A percentile compares a stretch with the other conserved stretches of the same genome.
Evolutionary conservation across 2,888 invertebrate species (phyloP).

Genomic region (Byasa hedistus): DNA sequence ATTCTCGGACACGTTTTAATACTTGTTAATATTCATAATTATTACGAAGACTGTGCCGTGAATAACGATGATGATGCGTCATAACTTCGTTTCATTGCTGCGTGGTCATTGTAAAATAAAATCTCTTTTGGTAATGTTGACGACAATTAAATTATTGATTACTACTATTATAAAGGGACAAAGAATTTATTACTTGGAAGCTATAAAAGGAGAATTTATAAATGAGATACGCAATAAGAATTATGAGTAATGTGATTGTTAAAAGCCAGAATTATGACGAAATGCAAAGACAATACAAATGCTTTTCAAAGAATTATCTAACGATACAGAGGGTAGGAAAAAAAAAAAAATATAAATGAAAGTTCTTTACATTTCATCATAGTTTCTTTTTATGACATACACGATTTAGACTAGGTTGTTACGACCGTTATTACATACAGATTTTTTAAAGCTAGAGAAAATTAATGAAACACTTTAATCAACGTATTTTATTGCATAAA

Average conservation of each 20-base stretch:
- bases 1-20: not conserved
- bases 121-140: conserved; percentile 1
- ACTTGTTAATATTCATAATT: not conserved
- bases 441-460: too few relatives aligned
- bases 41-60: not conserved
- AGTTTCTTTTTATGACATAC: conserved; percentile 16
- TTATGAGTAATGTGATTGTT: not conserved
- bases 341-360: conserved; percentile 20
- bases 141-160: not conserved
- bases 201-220: not conserved
- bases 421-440: too few relatives aligned
- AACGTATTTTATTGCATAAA: too few relatives aligned
- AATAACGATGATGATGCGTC: not conserved
- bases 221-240: not conserved
- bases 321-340: too few relatives aligned
- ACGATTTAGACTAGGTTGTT: conserved; percentile 1
- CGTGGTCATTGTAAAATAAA: not conserved
- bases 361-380: conserved; percentile 18
- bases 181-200: not conserved
- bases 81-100: not conserved
- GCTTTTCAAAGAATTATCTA: too few relatives aligned
- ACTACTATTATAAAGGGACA: not conserved
- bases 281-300: too few relatives aligned
- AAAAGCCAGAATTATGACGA: too few relatives aligned
- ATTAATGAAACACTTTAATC: too few relatives aligned